Percentiles rank a stretch among this genome's conserved stretches.
Conservation (phyloP, 2,888 invertebrate genomes). For the Tipula helvola region DNA sequence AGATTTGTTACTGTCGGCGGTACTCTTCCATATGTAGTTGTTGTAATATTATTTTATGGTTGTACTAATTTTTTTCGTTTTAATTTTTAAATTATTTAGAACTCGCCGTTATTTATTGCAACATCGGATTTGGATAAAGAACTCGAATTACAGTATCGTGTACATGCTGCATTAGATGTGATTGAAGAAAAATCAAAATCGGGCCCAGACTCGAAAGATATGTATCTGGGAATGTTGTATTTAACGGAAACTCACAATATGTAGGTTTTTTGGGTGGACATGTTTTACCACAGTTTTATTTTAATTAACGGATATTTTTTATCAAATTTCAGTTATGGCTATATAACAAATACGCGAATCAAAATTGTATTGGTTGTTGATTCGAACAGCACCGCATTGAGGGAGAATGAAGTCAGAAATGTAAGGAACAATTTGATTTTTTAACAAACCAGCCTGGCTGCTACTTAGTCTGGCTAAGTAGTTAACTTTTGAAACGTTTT, state of each 20-base stretch:
- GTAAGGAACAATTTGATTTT: slow-evolving; percentile 37
- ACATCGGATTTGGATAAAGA: slow-evolving; percentile 67
- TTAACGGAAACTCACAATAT: slow-evolving; percentile 94
- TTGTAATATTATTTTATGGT: too few relatives aligned
- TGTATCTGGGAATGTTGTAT: slow-evolving; percentile 83
- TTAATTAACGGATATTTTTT: too few relatives aligned
- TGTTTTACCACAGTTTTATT: too few relatives aligned
- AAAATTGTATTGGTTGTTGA: slow-evolving; percentile 90
- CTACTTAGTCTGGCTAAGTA: too few relatives aligned
- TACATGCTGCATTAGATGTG: slow-evolving; percentile 58
- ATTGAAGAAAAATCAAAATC: slow-evolving; percentile 37
- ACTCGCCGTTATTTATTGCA: slow-evolving; percentile 80
- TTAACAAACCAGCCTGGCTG: not conserved
- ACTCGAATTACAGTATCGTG: slow-evolving; percentile 82
- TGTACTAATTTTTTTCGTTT: too few relatives aligned
- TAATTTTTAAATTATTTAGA: slow-evolving; percentile 41
- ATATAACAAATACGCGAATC: slow-evolving; percentile 93
- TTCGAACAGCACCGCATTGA: slow-evolving; percentile 70
- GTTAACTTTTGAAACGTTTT: too few relatives aligned
- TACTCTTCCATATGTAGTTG: too few relatives aligned
- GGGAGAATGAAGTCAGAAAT: slow-evolving; percentile 89
- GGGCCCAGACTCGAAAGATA: slow-evolving; percentile 63
- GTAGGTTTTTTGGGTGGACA: slow-evolving; percentile 37
- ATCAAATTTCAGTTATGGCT: slow-evolving; percentile 61
- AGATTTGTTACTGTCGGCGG: too few relatives aligned